These are phyloP conservation scores for Latheticus oryzae DNA, from an alignment of 2,888 invertebrate genomes.

Conservation along the genomic window DNA sequence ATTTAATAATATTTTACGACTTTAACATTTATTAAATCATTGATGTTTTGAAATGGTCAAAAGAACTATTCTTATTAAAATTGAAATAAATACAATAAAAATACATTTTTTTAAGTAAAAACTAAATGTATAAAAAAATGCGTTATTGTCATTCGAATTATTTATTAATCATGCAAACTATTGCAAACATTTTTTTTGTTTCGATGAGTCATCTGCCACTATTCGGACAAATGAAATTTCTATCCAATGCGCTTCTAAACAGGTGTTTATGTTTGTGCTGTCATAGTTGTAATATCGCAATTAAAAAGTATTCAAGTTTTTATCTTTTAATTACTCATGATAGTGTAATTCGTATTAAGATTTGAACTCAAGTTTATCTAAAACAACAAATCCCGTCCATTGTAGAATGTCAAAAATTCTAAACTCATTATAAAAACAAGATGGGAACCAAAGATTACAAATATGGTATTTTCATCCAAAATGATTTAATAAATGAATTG, in stretches of 20 bases:
- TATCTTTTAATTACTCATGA: slow-evolving; percentile 21
- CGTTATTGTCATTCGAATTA: no score
- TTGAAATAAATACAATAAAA: no score
- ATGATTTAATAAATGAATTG: slow-evolving; percentile 53
- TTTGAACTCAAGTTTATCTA: slow-evolving; percentile 1
- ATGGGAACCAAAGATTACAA: slow-evolving; percentile 50
- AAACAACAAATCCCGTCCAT: slow-evolving; percentile 14
- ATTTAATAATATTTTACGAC: no score
- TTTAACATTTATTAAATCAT: no score
- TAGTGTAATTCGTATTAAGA: no score
- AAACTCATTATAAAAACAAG: slow-evolving; percentile 5
- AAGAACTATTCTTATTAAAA: no score
- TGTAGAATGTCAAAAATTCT: slow-evolving; percentile 16
- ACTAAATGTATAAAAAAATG: no score
- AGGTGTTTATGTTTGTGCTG: slow-evolving; percentile 35
- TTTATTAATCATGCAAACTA: no score
- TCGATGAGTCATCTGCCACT: slow-evolving; percentile 12
- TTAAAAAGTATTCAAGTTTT: slow-evolving; percentile 7
- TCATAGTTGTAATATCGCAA: slow-evolving; percentile 25
- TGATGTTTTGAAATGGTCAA: no score
- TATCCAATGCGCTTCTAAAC: slow-evolving; percentile 20
- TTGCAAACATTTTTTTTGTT: no score
- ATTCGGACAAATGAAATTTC: slow-evolving; percentile 19
- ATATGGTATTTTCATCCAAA: slow-evolving; percentile 56
- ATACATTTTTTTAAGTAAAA: no score